Conservation (phyloP, 2,888 invertebrate genomes). For the Melieria picta region DNA sequence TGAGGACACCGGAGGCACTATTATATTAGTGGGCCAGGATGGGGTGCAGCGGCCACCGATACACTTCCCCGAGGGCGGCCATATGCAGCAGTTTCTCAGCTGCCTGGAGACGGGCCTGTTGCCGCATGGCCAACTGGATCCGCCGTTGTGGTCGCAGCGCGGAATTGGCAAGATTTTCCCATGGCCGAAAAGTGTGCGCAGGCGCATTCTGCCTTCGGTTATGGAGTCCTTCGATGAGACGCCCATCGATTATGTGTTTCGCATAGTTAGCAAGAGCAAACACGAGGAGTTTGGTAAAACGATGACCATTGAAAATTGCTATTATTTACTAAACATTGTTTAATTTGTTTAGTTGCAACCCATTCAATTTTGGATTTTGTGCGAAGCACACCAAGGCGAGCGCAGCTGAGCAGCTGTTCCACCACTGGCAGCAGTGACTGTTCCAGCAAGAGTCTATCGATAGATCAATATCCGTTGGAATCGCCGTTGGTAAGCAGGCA, state of each 20-base stretch:
- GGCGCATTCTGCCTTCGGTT: conserved; percentile 76
- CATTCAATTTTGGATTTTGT: conserved; percentile 74
- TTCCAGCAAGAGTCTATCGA: conserved; percentile 68
- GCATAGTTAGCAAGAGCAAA: conserved; percentile 82
- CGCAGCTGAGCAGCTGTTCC: conserved; percentile 73
- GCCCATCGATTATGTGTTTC: conserved; percentile 85
- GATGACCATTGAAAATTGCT: not conserved
- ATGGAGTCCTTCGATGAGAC: conserved; percentile 71
- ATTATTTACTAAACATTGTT: not conserved
- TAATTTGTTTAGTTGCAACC: conserved; percentile 70
- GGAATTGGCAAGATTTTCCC: conserved; percentile 76
- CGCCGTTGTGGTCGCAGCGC: conserved; percentile 91
- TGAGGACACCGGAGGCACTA: conserved; percentile 82
- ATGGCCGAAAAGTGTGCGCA: conserved; percentile 69
- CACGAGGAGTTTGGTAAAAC: conserved; percentile 76
- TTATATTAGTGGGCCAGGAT: conserved; percentile 92
- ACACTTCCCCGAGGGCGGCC: conserved; percentile 90
- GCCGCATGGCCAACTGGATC: conserved; percentile 91
- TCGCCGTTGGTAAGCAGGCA: conserved; percentile 48
- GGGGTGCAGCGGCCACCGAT: conserved; percentile 94
- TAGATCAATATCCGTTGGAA: conserved; percentile 66
- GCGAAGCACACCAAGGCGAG: conserved; percentile 65
- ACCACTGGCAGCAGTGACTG: conserved; percentile 75
- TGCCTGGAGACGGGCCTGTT: conserved; percentile 87
- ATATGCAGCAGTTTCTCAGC: conserved; percentile 88